These are phyloP conservation scores for Spilogale gracilis DNA, from an alignment of 2,113 vertebrate genomes.

Conservation along the genomic window DNA sequence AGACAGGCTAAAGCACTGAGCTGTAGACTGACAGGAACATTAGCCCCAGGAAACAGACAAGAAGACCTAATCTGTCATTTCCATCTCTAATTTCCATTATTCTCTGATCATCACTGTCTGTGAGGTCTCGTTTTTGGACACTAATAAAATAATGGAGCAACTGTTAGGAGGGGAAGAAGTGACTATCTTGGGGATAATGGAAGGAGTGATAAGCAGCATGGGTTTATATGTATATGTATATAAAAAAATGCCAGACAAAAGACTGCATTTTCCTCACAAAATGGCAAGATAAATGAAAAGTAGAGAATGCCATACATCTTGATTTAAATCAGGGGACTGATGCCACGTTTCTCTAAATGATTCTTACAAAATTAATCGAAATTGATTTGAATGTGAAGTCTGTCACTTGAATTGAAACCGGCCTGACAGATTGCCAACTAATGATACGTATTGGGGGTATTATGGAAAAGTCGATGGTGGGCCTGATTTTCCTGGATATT, in stretches of 20 bases:
- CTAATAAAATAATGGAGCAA: constrained; percentile 81
- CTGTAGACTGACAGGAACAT: constrained; percentile 71
- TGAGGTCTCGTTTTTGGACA: constrained; percentile 70
- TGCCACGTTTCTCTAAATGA: constrained; percentile 53
- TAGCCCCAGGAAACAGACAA: constrained; percentile 82
- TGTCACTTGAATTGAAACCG: constrained; percentile 51
- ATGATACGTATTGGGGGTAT: neutral
- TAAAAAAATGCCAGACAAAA: constrained; percentile 62
- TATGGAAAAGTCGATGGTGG: constrained; percentile 53
- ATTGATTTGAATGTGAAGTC: neutral
- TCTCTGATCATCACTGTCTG: constrained; percentile 80
- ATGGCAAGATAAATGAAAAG: constrained; percentile 65
- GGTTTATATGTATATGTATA: constrained; percentile 46
- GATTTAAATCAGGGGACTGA: constrained; percentile 56
- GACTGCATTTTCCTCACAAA: neutral
- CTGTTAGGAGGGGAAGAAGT: constrained; percentile 1
- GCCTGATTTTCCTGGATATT: constrained; percentile 51
- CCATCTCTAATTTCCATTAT: constrained; percentile 84
- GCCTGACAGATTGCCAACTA: constrained; percentile 58
- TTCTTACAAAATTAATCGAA: constrained; percentile 44
- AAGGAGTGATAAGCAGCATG: constrained; percentile 64
- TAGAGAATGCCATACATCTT: constrained; percentile 42
- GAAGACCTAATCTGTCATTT: constrained; percentile 80
- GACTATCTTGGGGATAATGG: constrained; percentile 67
- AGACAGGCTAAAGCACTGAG: constrained; percentile 47